Evolutionary conservation across 30 jellyfish, hydroid and myxozoan genomes (phyloP).

Genomic region (Pseudorhiza aurosa): DNA sequence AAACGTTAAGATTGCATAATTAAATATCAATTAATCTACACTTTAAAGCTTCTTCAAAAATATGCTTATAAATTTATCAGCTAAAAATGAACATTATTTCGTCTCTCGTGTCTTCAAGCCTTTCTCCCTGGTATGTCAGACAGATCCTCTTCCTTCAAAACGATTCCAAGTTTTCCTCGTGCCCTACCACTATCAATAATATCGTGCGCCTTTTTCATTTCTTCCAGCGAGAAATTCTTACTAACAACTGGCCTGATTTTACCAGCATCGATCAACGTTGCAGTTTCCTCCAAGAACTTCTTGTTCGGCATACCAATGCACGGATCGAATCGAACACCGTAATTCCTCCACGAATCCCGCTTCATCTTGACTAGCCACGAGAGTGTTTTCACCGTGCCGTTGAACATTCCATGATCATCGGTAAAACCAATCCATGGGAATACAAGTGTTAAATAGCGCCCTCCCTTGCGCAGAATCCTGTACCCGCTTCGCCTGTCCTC

Average conservation of each 20-base stretch:
- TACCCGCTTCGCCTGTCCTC: constrained; percentile 38
- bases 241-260: constrained; percentile 42
- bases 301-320: constrained; percentile 46
- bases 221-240: constrained; percentile 15
- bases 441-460: constrained; percentile 34
- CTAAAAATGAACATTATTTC: no score
- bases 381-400: constrained; percentile 28
- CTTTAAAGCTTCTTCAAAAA: no score
- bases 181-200: constrained; percentile 55
- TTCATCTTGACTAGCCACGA: constrained; percentile 46
- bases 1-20: no score
- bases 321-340: constrained; percentile 24
- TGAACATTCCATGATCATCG: constrained; percentile 27
- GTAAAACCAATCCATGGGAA: constrained; percentile 63
- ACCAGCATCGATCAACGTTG: constrained; percentile 48
- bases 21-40: no score
- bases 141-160: constrained; percentile 26
- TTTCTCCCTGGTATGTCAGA: background rate
- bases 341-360: constrained; percentile 16
- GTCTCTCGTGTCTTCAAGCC: no score
- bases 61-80: no score
- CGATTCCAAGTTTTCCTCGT: constrained; percentile 26
- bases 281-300: constrained; percentile 35
- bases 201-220: constrained; percentile 55
- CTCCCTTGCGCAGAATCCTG: constrained; percentile 33